Percentiles rank a stretch among this genome's conserved stretches.
These are phyloP conservation scores for Phania funesta DNA, from an alignment of 2,888 invertebrate species.

Conservation along the genomic window DNA sequence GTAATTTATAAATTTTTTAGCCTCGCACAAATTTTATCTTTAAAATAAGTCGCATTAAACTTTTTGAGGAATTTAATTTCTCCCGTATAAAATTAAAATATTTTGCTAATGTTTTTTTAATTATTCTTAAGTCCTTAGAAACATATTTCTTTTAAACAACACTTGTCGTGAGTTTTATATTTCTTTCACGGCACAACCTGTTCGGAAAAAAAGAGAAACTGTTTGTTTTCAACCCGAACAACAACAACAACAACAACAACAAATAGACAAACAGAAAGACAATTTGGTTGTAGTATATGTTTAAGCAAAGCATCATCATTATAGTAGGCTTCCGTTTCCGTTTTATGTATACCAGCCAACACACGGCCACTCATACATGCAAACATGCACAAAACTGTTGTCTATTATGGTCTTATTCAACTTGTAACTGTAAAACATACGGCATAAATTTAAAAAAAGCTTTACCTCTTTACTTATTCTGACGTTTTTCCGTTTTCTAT, in stretches of 20 bases:
- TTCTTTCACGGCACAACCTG: neutral
- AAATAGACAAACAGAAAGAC: constrained; percentile 14
- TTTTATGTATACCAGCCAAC: constrained; percentile 40
- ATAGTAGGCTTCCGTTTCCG: constrained; percentile 70
- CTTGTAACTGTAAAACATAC: constrained; percentile 58
- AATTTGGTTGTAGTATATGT: constrained; percentile 45
- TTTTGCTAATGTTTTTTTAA: neutral
- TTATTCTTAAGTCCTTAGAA: neutral
- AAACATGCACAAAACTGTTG: constrained; percentile 9
- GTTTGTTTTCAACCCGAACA: neutral
- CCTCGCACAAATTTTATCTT: too few relatives aligned
- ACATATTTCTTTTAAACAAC: neutral
- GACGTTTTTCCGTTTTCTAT: constrained; percentile 2
- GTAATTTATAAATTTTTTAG: too few relatives aligned
- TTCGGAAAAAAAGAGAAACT: neutral
- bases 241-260: too few relatives aligned
- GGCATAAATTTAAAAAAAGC: constrained; percentile 57
- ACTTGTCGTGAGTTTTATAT: neutral
- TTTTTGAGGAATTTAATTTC: neutral
- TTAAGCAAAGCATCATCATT: constrained; percentile 60
- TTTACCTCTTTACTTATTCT: constrained; percentile 55
- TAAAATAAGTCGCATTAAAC: neutral
- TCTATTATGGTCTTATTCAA: constrained; percentile 15
- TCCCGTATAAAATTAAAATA: neutral
- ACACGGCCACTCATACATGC: neutral